Conservation (phyloP, 2,888 invertebrate species). For the Sesamia inferens region DNA sequence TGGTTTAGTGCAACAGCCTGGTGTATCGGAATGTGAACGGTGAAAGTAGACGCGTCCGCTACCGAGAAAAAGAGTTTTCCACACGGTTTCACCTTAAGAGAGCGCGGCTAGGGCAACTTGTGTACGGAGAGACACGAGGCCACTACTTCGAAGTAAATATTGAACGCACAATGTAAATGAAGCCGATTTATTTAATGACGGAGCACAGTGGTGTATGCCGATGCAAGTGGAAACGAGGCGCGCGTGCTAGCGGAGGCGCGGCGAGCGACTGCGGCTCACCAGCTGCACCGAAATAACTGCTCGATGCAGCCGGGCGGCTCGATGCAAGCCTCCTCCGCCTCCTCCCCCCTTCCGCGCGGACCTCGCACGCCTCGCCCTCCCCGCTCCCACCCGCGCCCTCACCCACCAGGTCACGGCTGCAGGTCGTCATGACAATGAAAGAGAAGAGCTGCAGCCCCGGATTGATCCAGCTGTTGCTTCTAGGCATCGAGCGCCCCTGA, state of each 20-base stretch:
- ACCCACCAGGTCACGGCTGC: slow-evolving; percentile 86
- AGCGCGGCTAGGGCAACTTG: slow-evolving; percentile 81
- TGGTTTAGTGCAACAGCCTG: slow-evolving; percentile 78
- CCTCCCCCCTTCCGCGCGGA: slow-evolving; percentile 52
- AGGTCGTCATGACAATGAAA: slow-evolving; percentile 78
- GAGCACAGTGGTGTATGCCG: slow-evolving; percentile 73
- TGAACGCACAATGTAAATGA: slow-evolving; percentile 61
- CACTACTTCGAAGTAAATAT: slow-evolving; percentile 55
- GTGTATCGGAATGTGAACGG: slow-evolving; percentile 83
- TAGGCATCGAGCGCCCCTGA: slow-evolving; percentile 75
- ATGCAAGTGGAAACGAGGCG: slow-evolving; percentile 74
- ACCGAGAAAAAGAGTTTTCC: slow-evolving; percentile 88
- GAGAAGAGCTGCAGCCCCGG: slow-evolving; percentile 74
- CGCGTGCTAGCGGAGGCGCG: slow-evolving; percentile 84
- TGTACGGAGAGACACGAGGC: slow-evolving; percentile 68
- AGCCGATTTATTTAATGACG: slow-evolving; percentile 59
- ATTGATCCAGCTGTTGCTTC: slow-evolving; percentile 88
- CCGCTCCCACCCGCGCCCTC: slow-evolving; percentile 50
- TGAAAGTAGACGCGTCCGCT: slow-evolving; percentile 88
- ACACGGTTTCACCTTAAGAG: slow-evolving; percentile 87
- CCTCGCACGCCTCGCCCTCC: slow-evolving; percentile 52
- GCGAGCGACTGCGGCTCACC: slow-evolving; percentile 81
- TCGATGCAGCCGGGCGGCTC: slow-evolving; percentile 87
- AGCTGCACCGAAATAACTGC: slow-evolving; percentile 90
- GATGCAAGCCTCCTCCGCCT: slow-evolving; percentile 80